A percentile compares a stretch with the other conserved stretches of the same genome.
phyloP scores from a whole-genome alignment of 2,888 invertebrate species.

The Drosophila macrospina region DNA sequence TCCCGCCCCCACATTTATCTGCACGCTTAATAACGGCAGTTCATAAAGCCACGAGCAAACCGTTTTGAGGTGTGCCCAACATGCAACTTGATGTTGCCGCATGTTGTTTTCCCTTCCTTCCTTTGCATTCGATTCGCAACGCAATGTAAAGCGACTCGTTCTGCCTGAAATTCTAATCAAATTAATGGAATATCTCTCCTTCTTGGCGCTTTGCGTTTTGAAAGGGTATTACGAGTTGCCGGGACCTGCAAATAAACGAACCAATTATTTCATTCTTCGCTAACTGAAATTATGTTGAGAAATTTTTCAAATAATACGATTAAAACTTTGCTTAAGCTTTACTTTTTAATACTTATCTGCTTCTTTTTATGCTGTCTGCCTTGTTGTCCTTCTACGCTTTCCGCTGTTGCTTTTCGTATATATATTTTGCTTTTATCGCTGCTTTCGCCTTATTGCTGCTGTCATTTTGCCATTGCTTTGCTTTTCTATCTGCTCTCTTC shows the following conservation, averaged over 20 bases:
- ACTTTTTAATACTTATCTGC: background rate
- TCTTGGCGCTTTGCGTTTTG: background rate
- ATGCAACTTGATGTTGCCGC: conserved; percentile 54
- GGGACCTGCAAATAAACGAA: conserved; percentile 1
- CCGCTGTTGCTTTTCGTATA: background rate
- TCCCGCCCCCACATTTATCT: background rate
- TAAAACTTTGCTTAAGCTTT: background rate
- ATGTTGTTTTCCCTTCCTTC: conserved; percentile 11
- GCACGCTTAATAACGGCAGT: conserved; percentile 71
- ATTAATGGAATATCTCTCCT: conserved; percentile 71
- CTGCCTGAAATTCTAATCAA: conserved; percentile 70
- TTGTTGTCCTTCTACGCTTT: background rate
- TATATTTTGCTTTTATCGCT: background rate
- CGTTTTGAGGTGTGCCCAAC: conserved; percentile 67
- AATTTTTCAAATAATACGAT: conserved; percentile 10
- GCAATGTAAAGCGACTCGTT: conserved; percentile 11
- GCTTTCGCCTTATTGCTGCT: background rate
- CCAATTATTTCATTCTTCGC: conserved; percentile 2
- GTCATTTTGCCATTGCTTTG: background rate
- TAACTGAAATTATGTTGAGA: background rate
- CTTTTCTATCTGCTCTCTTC: background rate
- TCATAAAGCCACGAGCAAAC: conserved; percentile 66
- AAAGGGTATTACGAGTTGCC: conserved; percentile 29
- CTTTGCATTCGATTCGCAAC: conserved; percentile 38
- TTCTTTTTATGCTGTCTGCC: background rate